Conservation (phyloP, 2,888 invertebrate genomes). For the Carcina quercana region DNA sequence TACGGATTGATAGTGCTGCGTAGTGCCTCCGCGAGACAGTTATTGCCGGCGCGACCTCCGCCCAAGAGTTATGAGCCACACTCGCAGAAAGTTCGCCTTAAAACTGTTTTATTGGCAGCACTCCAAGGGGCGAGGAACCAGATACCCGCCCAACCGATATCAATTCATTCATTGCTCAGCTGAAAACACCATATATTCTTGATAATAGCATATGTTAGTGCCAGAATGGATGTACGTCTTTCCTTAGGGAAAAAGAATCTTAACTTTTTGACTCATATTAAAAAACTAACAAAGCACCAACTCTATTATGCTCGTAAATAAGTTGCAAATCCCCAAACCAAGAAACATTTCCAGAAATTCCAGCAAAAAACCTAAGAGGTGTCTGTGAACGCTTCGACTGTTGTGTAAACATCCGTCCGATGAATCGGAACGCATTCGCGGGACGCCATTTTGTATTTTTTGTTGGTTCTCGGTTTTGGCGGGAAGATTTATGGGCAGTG, state of each 20-base stretch:
- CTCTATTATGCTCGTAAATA: conserved; percentile 5
- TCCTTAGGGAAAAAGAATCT: conserved; percentile 22
- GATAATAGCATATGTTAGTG: conserved; percentile 46
- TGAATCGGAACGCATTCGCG: conserved; percentile 41
- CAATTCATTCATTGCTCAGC: conserved; percentile 58
- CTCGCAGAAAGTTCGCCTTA: conserved; percentile 50
- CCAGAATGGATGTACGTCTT: conserved; percentile 30
- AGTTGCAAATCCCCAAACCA: conserved; percentile 26
- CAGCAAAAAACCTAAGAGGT: conserved; percentile 29
- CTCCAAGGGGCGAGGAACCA: conserved; percentile 49
- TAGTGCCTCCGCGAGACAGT: conserved; percentile 51
- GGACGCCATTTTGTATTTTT: conserved; percentile 46
- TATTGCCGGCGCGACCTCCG: conserved; percentile 44
- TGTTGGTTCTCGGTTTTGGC: conserved; percentile 30
- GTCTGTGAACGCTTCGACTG: conserved; percentile 39
- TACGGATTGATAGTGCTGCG: conserved; percentile 60
- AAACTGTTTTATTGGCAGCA: conserved; percentile 59
- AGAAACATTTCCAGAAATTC: conserved; percentile 33
- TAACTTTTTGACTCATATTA: not conserved
- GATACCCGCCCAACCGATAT: conserved; percentile 32
- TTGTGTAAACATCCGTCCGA: conserved; percentile 64
- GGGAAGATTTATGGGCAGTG: conserved; percentile 66
- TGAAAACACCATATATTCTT: conserved; percentile 60
- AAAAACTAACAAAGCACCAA: conserved; percentile 1
- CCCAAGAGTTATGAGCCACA: conserved; percentile 47